Evolutionary conservation across 1,140 invertebrate species (phyloP).

Genomic region (Sipha flava): DNA sequence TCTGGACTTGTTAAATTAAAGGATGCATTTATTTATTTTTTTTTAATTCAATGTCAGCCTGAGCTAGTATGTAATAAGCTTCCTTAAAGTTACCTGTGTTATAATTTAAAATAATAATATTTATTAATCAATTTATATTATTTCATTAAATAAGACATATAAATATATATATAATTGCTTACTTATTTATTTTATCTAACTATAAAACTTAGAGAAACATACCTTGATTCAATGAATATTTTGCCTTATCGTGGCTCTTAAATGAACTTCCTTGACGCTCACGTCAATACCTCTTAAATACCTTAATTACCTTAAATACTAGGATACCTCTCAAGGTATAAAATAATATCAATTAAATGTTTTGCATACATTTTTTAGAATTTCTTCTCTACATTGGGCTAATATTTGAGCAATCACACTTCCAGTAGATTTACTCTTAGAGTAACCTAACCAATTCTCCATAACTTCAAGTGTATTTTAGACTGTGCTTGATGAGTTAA

Average conservation of each 20-base stretch:
- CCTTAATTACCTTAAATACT: too few species aligned
- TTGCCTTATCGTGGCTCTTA: background rate
- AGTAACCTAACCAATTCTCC: background rate
- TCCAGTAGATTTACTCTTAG: background rate
- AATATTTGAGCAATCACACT: background rate
- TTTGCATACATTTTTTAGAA: background rate
- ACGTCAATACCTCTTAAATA: too few species aligned
- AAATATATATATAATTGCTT: background rate
- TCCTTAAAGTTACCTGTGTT: background rate
- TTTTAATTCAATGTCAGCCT: background rate
- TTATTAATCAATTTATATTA: background rate
- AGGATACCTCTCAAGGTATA: too few species aligned
- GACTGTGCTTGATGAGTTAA: background rate
- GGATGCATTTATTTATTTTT: background rate
- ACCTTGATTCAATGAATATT: background rate
- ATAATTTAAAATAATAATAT: background rate
- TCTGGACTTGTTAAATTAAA: background rate
- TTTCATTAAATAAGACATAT: background rate
- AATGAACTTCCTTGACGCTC: background rate
- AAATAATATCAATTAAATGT: background rate
- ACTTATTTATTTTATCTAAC: too few species aligned
- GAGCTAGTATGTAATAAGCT: background rate
- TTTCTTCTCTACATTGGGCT: background rate
- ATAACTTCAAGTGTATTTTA: background rate
- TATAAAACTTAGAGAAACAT: background rate